Percentiles rank a stretch among this genome's conserved stretches.
Conservation (phyloP, 2,113 vertebrate genomes). For the Seriola quinqueradiata region DNA sequence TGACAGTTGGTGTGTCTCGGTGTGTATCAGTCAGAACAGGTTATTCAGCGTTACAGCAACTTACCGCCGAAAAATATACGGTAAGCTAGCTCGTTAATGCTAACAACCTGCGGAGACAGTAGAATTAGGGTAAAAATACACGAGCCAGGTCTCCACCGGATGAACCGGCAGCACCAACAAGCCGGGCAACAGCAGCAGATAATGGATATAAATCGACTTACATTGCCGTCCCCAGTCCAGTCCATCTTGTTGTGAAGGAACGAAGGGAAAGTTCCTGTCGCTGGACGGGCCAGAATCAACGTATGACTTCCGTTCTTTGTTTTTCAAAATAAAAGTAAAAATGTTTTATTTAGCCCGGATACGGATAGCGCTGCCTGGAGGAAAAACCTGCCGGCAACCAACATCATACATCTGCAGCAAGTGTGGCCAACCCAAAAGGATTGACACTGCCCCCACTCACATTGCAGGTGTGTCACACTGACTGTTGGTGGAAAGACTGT, state of each 20-base stretch:
- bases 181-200: too few species aligned
- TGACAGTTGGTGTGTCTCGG: neutral
- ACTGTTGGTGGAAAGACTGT: too few species aligned
- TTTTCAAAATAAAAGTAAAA: slow-evolving; percentile 64
- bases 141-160: fast-evolving
- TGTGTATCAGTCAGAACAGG: slow-evolving; percentile 4
- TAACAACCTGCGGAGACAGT: neutral
- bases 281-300: neutral
- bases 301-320: slow-evolving; percentile 7
- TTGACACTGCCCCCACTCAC: too few species aligned
- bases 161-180: neutral
- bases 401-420: too few species aligned
- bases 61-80: neutral
- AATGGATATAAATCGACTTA: slow-evolving; percentile 51
- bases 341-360: too few species aligned
- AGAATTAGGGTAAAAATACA: neutral
- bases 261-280: slow-evolving; percentile 36
- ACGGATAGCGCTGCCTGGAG: too few species aligned
- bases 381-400: too few species aligned
- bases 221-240: slow-evolving; percentile 72
- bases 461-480: too few species aligned
- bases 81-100: slow-evolving; percentile 18
- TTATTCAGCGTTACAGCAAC: slow-evolving; percentile 37
- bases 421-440: too few species aligned
- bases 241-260: slow-evolving; percentile 78